Evolutionary conservation across 2,888 invertebrate species (phyloP).

Genomic region (Phyto melanocephala): DNA sequence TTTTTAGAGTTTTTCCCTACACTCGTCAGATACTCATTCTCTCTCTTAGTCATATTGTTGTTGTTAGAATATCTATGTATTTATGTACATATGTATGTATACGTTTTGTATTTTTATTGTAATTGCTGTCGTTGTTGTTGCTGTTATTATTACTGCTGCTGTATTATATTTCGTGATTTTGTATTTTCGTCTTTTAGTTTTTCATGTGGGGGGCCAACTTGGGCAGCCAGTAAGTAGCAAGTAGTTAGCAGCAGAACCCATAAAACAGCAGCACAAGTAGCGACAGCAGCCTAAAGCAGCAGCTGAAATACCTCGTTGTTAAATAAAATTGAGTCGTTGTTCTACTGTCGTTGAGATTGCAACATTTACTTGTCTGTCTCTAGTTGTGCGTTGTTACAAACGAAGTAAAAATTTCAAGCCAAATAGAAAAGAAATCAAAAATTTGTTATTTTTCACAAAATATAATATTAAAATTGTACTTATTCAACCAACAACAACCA

Average conservation of each 20-base stretch:
- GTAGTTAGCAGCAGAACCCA: not conserved
- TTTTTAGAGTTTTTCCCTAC: constrained; percentile 27
- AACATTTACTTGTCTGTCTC: constrained; percentile 66
- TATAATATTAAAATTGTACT: constrained; percentile 15
- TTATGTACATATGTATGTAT: no score
- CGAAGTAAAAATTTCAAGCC: constrained; percentile 9
- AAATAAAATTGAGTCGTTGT: constrained; percentile 72
- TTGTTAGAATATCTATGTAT: constrained; percentile 20
- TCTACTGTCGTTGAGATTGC: constrained; percentile 74
- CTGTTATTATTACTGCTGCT: constrained; percentile 14
- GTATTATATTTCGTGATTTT: constrained; percentile 1
- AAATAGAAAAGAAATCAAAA: not conserved
- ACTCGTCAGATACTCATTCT: not conserved
- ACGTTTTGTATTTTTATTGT: constrained; percentile 9
- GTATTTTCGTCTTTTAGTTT: constrained; percentile 37
- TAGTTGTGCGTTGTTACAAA: constrained; percentile 41
- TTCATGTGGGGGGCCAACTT: constrained; percentile 61
- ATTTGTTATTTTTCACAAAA: constrained; percentile 10
- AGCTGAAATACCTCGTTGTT: constrained; percentile 51
- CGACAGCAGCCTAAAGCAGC: constrained; percentile 23
- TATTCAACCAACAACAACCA: not conserved
- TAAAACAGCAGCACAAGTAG: not conserved
- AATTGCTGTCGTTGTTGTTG: not conserved
- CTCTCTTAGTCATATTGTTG: constrained; percentile 25
- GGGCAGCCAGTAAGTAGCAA: constrained; percentile 38